A percentile compares a stretch with the other conserved stretches of the same genome.
Evolutionary conservation across 2,888 invertebrate genomes (phyloP).

Genomic region (Melieria crassipennis): DNA sequence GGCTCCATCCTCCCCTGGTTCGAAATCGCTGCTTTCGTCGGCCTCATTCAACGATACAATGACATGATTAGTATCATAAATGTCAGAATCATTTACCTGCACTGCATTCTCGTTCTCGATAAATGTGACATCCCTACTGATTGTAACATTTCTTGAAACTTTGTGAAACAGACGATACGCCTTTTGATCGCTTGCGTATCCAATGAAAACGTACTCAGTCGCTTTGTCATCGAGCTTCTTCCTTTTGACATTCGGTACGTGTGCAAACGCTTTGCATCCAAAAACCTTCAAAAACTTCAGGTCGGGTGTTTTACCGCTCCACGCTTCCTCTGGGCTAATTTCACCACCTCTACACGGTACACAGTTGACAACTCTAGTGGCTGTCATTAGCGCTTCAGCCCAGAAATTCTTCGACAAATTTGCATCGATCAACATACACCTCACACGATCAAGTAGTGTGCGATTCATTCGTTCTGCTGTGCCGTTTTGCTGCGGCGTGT

Average conservation of each 20-base stretch:
- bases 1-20: slow-evolving; percentile 13
- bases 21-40: slow-evolving; percentile 13
- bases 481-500: slow-evolving; percentile 15
- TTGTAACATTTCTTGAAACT: slow-evolving; percentile 7
- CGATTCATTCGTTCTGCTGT: slow-evolving; percentile 19
- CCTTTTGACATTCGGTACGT: slow-evolving; percentile 18
- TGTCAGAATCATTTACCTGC: slow-evolving; percentile 15
- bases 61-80: not conserved
- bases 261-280: slow-evolving; percentile 30
- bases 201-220: slow-evolving; percentile 25
- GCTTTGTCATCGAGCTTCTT: slow-evolving; percentile 32
- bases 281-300: slow-evolving; percentile 27
- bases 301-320: slow-evolving; percentile 26
- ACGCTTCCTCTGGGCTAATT: slow-evolving; percentile 45
- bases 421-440: slow-evolving; percentile 11
- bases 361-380: slow-evolving; percentile 20
- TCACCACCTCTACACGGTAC: slow-evolving; percentile 18
- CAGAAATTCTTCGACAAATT: slow-evolving; percentile 8
- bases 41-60: slow-evolving; percentile 11
- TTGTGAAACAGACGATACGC: slow-evolving; percentile 32
- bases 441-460: slow-evolving; percentile 10
- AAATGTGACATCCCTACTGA: slow-evolving; percentile 21
- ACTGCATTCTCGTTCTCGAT: slow-evolving; percentile 9
- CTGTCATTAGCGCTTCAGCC: slow-evolving; percentile 27
- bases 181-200: slow-evolving; percentile 29